These are phyloP conservation scores for Thalassoma bifasciatum DNA, from an alignment of 2,113 vertebrate genomes.

Conservation along the genomic window DNA sequence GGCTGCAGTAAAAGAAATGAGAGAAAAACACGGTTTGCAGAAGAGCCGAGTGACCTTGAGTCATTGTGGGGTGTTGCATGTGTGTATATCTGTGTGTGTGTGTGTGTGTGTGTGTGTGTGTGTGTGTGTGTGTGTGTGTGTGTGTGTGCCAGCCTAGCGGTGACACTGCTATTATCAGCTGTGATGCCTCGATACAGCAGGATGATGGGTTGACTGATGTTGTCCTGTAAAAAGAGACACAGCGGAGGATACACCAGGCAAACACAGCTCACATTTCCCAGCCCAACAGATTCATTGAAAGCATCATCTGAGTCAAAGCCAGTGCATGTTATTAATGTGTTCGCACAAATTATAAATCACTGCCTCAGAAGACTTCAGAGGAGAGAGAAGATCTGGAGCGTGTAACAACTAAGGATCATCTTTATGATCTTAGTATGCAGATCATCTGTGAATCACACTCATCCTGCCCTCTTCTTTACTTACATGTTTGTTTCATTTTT, in stretches of 20 bases:
- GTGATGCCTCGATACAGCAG: constrained; percentile 10
- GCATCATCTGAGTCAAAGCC: no score
- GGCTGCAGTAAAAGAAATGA: neutral
- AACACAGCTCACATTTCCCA: neutral
- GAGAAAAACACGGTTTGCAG: constrained; percentile 3
- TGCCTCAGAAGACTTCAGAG: no score
- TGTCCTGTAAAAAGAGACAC: neutral
- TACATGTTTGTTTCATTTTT: no score
- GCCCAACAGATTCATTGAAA: neutral
- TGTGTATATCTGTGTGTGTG: constrained; percentile 10
- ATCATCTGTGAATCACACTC: no score
- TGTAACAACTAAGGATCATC: no score
- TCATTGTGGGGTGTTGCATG: constrained; percentile 1
- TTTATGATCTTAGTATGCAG: no score
- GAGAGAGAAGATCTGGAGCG: no score
- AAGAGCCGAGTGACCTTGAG: constrained; percentile 22
- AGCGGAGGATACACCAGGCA: constrained; percentile 10
- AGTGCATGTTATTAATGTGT: no score
- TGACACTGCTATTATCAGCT: constrained; percentile 13
- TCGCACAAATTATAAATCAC: no score
- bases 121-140: constrained; percentile 10
- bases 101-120: constrained; percentile 10
- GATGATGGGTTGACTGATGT: constrained; percentile 27
- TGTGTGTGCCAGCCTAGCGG: constrained; percentile 2
- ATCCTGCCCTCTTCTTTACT: no score